Percentiles rank a stretch among this genome's conserved stretches.
Evolutionary conservation across 2,888 invertebrate genomes (phyloP).

Genomic region (Clivina fossor): DNA sequence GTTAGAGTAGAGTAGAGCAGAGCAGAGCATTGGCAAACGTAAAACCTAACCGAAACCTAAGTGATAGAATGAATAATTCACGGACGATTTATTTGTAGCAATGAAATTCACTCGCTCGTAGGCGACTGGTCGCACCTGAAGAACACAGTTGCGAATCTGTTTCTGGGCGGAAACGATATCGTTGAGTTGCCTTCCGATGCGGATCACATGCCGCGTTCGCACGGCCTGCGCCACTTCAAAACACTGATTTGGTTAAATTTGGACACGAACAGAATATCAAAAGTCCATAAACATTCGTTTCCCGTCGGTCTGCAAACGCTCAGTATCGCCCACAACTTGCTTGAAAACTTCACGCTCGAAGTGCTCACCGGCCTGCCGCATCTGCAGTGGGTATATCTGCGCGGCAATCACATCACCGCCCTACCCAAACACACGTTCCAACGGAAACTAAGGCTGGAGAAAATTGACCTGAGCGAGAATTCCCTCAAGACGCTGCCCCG

Average conservation of each 20-base stretch:
- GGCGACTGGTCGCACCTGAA: slow-evolving; percentile 79
- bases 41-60: too few species aligned
- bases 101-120: slow-evolving; percentile 72
- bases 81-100: slow-evolving; percentile 62
- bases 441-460: slow-evolving; percentile 62
- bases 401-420: slow-evolving; percentile 64
- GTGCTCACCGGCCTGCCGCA: slow-evolving; percentile 64
- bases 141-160: slow-evolving; percentile 74
- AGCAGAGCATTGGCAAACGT: too few species aligned
- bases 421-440: slow-evolving; percentile 58
- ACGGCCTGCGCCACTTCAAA: slow-evolving; percentile 52
- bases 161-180: slow-evolving; percentile 81
- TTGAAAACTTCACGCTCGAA: slow-evolving; percentile 68
- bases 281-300: slow-evolving; percentile 63
- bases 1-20: too few species aligned
- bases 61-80: too few species aligned
- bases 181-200: slow-evolving; percentile 63
- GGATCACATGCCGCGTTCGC: slow-evolving; percentile 47
- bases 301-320: slow-evolving; percentile 69
- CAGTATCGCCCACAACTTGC: slow-evolving; percentile 72
- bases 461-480: slow-evolving; percentile 83
- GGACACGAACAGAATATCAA: slow-evolving; percentile 71
- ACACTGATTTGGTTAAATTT: slow-evolving; percentile 69
- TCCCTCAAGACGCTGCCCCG: slow-evolving; percentile 69
- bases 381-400: slow-evolving; percentile 69